Evolutionary conservation across 2,797 vertebrate genomes (phyloP).

Genomic region (Melanotaenia trifasciata): DNA sequence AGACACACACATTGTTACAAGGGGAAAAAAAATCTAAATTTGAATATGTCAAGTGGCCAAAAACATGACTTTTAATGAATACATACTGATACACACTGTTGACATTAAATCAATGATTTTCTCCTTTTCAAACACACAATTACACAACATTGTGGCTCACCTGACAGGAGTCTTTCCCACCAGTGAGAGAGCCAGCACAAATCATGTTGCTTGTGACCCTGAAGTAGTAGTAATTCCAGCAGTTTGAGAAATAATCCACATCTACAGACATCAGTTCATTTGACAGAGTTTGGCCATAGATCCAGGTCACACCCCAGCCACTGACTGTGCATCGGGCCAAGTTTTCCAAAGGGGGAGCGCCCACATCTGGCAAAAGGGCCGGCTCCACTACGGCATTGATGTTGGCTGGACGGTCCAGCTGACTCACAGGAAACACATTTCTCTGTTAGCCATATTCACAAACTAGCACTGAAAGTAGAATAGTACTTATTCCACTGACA

Average conservation of each 20-base stretch:
- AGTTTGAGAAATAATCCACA: constrained; percentile 75
- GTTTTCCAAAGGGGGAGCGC: constrained; percentile 17
- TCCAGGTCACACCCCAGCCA: constrained; percentile 83
- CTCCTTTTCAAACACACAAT: background rate
- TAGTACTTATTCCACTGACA: background rate
- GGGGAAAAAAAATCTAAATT: too few relatives aligned
- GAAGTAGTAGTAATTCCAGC: constrained; percentile 82
- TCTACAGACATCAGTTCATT: constrained; percentile 76
- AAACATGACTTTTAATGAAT: too few relatives aligned
- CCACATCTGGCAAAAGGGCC: constrained; percentile 48
- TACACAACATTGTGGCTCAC: constrained; percentile 56
- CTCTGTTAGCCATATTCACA: constrained; percentile 19
- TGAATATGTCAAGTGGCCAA: too few relatives aligned
- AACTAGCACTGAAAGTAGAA: background rate
- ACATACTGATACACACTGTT: background rate
- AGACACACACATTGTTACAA: too few relatives aligned
- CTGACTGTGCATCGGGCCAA: constrained; percentile 76
- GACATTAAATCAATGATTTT: background rate
- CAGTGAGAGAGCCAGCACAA: constrained; percentile 76
- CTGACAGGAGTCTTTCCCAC: constrained; percentile 85
- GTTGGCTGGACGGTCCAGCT: constrained; percentile 76
- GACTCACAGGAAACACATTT: constrained; percentile 32
- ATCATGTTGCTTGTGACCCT: constrained; percentile 83
- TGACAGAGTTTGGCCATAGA: constrained; percentile 74
- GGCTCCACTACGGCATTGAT: constrained; percentile 59